Base-by-base conservation (phyloP, 2,888 invertebrate species). In the Bhutanitis thaidina region DNA sequence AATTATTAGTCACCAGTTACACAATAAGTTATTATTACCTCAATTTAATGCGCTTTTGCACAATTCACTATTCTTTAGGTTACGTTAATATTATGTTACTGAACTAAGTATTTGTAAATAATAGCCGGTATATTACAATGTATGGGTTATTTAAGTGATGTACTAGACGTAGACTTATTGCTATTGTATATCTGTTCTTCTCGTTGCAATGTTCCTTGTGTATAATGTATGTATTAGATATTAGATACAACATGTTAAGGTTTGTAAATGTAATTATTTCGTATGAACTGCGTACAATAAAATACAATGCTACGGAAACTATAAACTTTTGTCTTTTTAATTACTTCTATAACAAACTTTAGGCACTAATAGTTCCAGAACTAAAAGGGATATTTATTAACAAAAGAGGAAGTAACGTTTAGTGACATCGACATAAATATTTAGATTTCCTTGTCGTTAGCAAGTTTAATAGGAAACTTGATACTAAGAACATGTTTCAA, bases 21-120 rank as follows among this genome's bases (percentile, higher is more conserved):
- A 85, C 84, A 74, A 72, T 86, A 86, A 86, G 81, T 82, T 84
- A 85, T 82, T 84, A 85, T 85, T 87, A 87, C 88, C 88, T 87
- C 88, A 85, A 69, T 50, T 77, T 74, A 77, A 85, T 82, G 82
- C 85, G 86, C 85, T 87, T 83, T 83, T 82, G 88, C 88, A 88
- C 86, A 78, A 81, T 82, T 77, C 85, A 85, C 86, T 79, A 77
- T 61, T 46, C 46, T 43, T 52, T 67, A 62, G 64, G 62, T 71
- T 77, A 68, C 64, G 59, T 59, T 67, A 60, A 45, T 20, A 5
- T 20, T 20, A 20, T 20, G 5, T 3, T 20, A 20, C n/a, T 5
- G 36, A 38, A 36, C 49, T 66, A 67, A 62, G 63, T 65, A 59
- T 69, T 80, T 56, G 82, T 80, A 80, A 76, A 80, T 79, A 80